Conservation (phyloP, 2,113 vertebrate genomes). For the Hiodon tergisus region DNA sequence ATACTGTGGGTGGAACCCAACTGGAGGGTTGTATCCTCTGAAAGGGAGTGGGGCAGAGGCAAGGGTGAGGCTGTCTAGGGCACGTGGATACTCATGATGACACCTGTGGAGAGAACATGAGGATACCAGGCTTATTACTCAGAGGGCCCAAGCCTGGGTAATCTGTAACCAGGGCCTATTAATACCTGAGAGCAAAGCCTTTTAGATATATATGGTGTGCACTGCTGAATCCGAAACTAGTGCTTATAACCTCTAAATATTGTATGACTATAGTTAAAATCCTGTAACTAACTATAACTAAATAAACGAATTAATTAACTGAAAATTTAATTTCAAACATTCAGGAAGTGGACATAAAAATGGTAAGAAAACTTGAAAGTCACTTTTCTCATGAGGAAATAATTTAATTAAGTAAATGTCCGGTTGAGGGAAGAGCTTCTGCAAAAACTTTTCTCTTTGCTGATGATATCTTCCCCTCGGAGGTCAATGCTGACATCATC, state of each 20-base stretch:
- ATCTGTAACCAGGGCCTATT: not conserved
- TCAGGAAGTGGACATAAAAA: not conserved
- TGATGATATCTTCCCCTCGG: too few relatives aligned
- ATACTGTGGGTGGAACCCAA: not conserved
- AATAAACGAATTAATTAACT: too few relatives aligned
- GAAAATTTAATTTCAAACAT: not conserved
- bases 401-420: too few relatives aligned
- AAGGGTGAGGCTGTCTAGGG: not conserved
- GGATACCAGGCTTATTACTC: not conserved
- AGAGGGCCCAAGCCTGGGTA: not conserved
- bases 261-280: too few relatives aligned
- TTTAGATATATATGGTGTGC: not conserved
- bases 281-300: too few relatives aligned
- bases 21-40: not conserved
- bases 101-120: slow-evolving; percentile 38
- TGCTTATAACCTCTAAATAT: not conserved
- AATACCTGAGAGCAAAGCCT: not conserved
- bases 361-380: too few relatives aligned
- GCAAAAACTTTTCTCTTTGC: too few relatives aligned
- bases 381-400: too few relatives aligned
- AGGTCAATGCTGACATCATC: too few relatives aligned
- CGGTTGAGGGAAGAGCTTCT: too few relatives aligned
- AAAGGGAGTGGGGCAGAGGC: not conserved
- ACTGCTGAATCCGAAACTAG: not conserved
- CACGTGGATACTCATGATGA: slow-evolving; percentile 29